phyloP scores from a whole-genome alignment of 2,113 vertebrate species.

The Varanus komodoensis region DNA sequence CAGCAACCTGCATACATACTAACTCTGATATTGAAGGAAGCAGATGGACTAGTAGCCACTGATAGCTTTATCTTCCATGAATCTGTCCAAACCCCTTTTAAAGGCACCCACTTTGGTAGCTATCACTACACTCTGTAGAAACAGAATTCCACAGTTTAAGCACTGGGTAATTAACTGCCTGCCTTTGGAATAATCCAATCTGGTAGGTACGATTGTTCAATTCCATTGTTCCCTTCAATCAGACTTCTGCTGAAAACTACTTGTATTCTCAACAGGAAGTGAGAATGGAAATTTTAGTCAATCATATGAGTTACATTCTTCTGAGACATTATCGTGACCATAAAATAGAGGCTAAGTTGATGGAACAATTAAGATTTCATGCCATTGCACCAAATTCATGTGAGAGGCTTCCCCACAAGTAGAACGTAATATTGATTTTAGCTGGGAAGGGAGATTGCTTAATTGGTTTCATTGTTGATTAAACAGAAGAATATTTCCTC shows the following conservation, averaged over 20 bases:
- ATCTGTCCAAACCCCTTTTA: too few relatives aligned
- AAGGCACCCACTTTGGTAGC: too few relatives aligned
- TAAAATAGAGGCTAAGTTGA: not conserved
- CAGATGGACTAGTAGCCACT: too few relatives aligned
- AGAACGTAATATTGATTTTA: not conserved
- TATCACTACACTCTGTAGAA: too few relatives aligned
- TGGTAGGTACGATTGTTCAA: not conserved
- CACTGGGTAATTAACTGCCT: too few relatives aligned
- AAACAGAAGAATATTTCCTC: not conserved
- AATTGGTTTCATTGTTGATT: not conserved
- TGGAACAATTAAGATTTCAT: not conserved
- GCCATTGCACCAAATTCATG: not conserved
- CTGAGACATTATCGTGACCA: not conserved
- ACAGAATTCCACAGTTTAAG: too few relatives aligned
- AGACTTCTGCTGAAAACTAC: not conserved
- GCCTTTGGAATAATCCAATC: too few relatives aligned
- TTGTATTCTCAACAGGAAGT: not conserved
- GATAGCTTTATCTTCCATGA: too few relatives aligned
- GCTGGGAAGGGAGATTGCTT: not conserved
- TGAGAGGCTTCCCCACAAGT: not conserved
- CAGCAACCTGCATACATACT: too few relatives aligned
- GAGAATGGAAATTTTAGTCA: not conserved
- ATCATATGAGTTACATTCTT: not conserved
- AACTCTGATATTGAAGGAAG: too few relatives aligned
- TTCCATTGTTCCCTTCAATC: slow-evolving; percentile 19